A percentile compares a stretch with the other conserved stretches of the same genome.
Conservation (phyloP, 2,113 vertebrate species). For the Tetraodon nigroviridis region DNA sequence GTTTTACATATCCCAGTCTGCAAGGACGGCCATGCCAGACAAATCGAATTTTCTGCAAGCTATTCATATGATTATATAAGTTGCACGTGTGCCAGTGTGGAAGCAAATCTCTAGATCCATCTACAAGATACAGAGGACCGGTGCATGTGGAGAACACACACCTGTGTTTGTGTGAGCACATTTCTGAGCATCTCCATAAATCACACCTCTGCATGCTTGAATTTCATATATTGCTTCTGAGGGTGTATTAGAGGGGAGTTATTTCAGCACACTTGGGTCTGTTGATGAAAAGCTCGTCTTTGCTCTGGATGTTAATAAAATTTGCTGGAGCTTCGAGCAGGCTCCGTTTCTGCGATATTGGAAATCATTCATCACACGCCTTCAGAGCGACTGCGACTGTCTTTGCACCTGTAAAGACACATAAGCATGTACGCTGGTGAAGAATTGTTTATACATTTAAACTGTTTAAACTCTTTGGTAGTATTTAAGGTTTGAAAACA, state of each 20-base stretch:
- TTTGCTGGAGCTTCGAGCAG: conserved; percentile 27
- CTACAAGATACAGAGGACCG: conserved; percentile 8
- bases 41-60: neutral
- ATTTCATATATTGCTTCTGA: conserved; percentile 51
- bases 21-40: neutral
- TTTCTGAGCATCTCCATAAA: conserved; percentile 11
- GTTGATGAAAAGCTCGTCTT: conserved; percentile 53
- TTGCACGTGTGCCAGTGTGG: conserved; percentile 1
- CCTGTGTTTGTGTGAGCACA: conserved; percentile 2
- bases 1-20: neutral
- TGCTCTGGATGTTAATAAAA: conserved; percentile 50
- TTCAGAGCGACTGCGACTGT: conserved; percentile 23
- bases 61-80: neutral
- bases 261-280: conserved; percentile 36
- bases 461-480: too few relatives aligned
- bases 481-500: too few relatives aligned
- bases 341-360: conserved; percentile 44
- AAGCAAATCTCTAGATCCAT: conserved; percentile 14
- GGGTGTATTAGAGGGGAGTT: conserved; percentile 44
- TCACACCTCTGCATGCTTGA: conserved; percentile 20
- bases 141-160: conserved; percentile 2
- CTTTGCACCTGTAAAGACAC: conserved; percentile 1
- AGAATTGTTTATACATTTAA: too few relatives aligned
- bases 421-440: neutral
- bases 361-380: conserved; percentile 50